These are phyloP conservation scores for Aleiodes sp. DNA, from an alignment of 1,140 invertebrate genomes.

Conservation along the genomic window DNA sequence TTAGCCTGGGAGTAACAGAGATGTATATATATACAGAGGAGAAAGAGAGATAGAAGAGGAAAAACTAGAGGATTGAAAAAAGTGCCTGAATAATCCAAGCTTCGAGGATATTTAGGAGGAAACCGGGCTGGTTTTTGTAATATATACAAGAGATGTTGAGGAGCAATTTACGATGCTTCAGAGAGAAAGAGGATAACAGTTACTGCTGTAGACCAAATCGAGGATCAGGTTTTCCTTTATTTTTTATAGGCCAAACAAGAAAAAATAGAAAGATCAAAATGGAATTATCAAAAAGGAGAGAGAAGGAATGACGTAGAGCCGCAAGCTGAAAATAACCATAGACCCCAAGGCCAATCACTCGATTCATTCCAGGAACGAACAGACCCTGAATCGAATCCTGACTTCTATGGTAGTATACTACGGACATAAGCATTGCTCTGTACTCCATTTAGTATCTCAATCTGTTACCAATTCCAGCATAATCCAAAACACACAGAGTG, in stretches of 20 bases:
- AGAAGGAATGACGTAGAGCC: not conserved
- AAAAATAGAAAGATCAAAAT: too few species aligned
- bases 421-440: not conserved
- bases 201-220: not conserved
- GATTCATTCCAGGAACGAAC: constrained; percentile 3
- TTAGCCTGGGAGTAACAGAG: too few species aligned
- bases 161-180: constrained; percentile 7
- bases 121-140: constrained; percentile 1
- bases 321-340: too few species aligned
- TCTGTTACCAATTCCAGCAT: not conserved
- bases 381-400: not conserved
- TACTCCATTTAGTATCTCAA: not conserved
- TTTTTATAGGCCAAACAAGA: not conserved
- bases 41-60: not conserved
- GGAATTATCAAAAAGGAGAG: not conserved
- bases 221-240: not conserved
- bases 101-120: not conserved
- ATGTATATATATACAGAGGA: too few species aligned
- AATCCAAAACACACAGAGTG: not conserved
- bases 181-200: not conserved
- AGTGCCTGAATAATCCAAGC: constrained; percentile 23
- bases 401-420: not conserved
- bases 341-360: not conserved
- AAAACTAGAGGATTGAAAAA: constrained; percentile 16
- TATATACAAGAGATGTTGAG: not conserved